phyloP scores from a whole-genome alignment of 2,888 invertebrate species.

The Cryptus viduatorius region DNA sequence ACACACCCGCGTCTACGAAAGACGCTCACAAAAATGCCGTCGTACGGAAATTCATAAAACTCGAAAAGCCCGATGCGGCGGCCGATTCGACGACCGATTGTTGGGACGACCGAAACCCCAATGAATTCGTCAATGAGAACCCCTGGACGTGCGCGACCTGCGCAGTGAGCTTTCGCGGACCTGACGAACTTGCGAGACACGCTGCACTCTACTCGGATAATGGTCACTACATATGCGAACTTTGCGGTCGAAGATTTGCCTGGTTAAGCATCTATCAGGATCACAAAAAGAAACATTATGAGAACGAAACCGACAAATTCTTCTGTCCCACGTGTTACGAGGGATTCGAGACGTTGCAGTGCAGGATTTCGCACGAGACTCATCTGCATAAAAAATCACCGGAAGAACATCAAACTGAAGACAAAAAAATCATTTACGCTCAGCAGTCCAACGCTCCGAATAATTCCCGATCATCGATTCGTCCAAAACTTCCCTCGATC shows the following conservation, averaged over 20 bases:
- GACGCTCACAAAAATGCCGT: not conserved
- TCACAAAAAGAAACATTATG: conserved; percentile 65
- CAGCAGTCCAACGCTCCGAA: not conserved
- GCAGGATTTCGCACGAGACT: not conserved
- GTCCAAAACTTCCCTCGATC: conserved; percentile 3
- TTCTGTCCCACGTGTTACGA: conserved; percentile 66
- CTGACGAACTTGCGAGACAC: conserved; percentile 59
- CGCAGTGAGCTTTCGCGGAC: conserved; percentile 23
- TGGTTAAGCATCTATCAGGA: conserved; percentile 25
- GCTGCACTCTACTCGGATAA: conserved; percentile 55
- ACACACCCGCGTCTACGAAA: no score
- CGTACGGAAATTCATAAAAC: not conserved
- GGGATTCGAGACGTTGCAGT: conserved; percentile 47
- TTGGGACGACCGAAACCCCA: not conserved
- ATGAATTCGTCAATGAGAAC: not conserved
- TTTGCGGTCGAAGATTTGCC: conserved; percentile 67
- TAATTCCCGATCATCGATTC: not conserved
- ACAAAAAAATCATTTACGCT: not conserved
- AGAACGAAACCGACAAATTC: conserved; percentile 28
- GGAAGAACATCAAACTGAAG: not conserved
- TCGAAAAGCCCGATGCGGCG: not conserved
- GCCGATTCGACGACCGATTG: not conserved
- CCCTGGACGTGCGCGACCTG: conserved; percentile 56
- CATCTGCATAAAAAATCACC: not conserved
- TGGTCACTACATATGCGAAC: conserved; percentile 64